Evolutionary conservation across 2,113 vertebrate genomes (phyloP).

Genomic region (Pteropus alecto): DNA sequence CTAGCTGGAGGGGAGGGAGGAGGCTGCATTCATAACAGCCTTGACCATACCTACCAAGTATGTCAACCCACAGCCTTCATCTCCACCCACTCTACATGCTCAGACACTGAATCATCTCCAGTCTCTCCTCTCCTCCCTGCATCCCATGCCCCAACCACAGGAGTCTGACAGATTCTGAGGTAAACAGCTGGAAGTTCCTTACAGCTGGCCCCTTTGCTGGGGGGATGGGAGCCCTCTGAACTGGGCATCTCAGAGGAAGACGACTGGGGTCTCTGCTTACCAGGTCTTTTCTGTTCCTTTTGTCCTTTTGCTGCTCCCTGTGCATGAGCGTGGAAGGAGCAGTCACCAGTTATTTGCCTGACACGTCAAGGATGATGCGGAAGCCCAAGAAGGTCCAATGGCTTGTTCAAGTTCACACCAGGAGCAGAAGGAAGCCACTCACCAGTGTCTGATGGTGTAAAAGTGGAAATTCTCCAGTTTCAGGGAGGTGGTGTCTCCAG

Average conservation of each 20-base stretch:
- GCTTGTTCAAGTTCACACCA: neutral
- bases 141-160: neutral
- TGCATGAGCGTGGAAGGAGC: rapidly evolving
- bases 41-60: neutral
- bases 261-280: neutral
- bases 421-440: too few relatives aligned
- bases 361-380: neutral
- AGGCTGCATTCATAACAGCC: neutral
- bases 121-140: neutral
- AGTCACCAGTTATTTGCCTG: neutral
- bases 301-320: neutral
- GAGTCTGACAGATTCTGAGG: neutral
- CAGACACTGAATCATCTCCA: neutral
- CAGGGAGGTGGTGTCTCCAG: too few relatives aligned
- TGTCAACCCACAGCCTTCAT: neutral
- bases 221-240: neutral
- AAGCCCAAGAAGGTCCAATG: neutral
- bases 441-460: too few relatives aligned
- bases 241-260: neutral
- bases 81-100: rapidly evolving
- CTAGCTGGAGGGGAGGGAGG: neutral
- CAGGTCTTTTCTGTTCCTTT: neutral
- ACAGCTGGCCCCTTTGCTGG: neutral
- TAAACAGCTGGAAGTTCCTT: neutral
- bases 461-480: too few relatives aligned